Conservation (phyloP, 2,888 invertebrate genomes). For the Euzophera pinguis region DNA sequence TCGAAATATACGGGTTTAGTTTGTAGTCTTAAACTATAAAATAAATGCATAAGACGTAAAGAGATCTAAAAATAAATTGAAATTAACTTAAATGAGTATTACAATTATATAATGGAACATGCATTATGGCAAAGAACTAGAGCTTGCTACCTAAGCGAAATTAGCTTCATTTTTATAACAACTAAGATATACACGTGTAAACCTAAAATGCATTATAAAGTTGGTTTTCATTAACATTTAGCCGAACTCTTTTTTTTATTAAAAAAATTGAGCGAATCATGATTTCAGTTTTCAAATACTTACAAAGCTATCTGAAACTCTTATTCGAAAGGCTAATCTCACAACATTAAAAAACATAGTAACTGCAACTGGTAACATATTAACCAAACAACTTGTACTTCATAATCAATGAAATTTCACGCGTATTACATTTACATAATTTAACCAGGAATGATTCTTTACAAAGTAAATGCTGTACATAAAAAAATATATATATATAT, state of each 20-base stretch:
- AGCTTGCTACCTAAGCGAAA: slow-evolving; percentile 75
- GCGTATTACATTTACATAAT: slow-evolving; percentile 23
- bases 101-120: slow-evolving; percentile 77
- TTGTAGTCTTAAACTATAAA: slow-evolving; percentile 54
- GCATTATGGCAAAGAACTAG: slow-evolving; percentile 80
- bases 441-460: slow-evolving; percentile 68
- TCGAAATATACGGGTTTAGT: slow-evolving; percentile 35
- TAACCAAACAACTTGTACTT: slow-evolving; percentile 51
- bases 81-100: slow-evolving; percentile 78
- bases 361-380: slow-evolving; percentile 74
- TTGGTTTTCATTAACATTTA: slow-evolving; percentile 11
- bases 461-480: slow-evolving; percentile 71
- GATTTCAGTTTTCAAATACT: not conserved
- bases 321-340: not conserved
- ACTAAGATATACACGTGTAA: slow-evolving; percentile 53
- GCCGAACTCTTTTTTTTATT: not conserved
- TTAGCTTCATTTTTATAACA: slow-evolving; percentile 71
- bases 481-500: slow-evolving; percentile 41
- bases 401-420: slow-evolving; percentile 30
- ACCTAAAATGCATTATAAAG: slow-evolving; percentile 33
- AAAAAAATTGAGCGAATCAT: not conserved
- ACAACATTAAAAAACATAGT: slow-evolving; percentile 36
- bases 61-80: slow-evolving; percentile 77
- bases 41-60: slow-evolving; percentile 78
- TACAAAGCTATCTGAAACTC: not conserved